Conservation (phyloP, 2,888 invertebrate species). For the Meta bourneti region DNA sequence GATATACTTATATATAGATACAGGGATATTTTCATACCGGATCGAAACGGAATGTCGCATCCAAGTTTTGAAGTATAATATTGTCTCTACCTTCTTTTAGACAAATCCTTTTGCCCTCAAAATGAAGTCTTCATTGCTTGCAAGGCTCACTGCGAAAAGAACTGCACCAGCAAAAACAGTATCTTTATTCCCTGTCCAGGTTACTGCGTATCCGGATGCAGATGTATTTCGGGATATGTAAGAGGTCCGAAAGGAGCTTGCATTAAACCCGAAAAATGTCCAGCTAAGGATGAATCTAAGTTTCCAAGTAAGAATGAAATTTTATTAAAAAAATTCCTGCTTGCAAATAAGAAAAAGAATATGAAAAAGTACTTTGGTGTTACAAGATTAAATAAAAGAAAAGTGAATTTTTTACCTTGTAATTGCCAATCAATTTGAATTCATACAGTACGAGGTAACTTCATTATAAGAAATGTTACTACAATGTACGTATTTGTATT, state of each 20-base stretch:
- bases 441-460: too few relatives aligned
- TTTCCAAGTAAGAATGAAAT: not conserved
- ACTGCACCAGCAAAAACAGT: not conserved
- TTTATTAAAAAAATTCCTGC: not conserved
- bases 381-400: too few relatives aligned
- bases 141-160: constrained; percentile 12
- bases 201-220: not conserved
- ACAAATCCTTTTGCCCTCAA: not conserved
- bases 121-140: not conserved
- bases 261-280: not conserved
- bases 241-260: not conserved
- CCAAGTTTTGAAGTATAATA: too few relatives aligned
- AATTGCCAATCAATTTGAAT: too few relatives aligned
- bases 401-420: too few relatives aligned
- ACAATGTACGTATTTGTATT: too few relatives aligned
- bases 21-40: too few relatives aligned
- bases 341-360: not conserved
- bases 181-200: not conserved
- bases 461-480: too few relatives aligned
- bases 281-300: not conserved
- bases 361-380: too few relatives aligned
- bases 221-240: not conserved
- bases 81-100: not conserved
- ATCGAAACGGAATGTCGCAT: too few relatives aligned
- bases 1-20: too few relatives aligned